Percentiles rank a stretch among this genome's conserved stretches.
Evolutionary conservation across 2,888 invertebrate species (phyloP).

Genomic region (Dasypolia templi): DNA sequence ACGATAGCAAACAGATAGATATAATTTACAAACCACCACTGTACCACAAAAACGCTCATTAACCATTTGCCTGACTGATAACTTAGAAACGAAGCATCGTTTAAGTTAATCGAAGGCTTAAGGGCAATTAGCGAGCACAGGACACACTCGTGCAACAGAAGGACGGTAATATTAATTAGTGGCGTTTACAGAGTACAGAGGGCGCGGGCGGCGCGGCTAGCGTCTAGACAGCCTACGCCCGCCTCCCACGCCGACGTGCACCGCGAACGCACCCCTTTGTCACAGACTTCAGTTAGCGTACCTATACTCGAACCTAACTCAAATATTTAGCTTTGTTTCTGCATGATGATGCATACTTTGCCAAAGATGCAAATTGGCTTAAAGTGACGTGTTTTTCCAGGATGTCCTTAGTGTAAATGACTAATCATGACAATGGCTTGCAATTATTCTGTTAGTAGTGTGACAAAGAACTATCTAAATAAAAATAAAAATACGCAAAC

Average conservation of each 20-base stretch:
- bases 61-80: conserved; percentile 38
- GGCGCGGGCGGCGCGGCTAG: conserved; percentile 69
- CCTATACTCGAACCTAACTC: conserved; percentile 42
- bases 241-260: conserved; percentile 59
- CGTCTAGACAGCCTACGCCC: conserved; percentile 80
- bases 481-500: not conserved
- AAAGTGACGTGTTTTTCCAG: conserved; percentile 5
- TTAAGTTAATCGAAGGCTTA: conserved; percentile 66
- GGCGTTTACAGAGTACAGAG: conserved; percentile 68
- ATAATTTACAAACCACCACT: not conserved
- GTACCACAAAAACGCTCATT: conserved; percentile 13
- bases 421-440: conserved; percentile 5
- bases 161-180: conserved; percentile 78
- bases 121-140: conserved; percentile 62
- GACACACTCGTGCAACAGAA: conserved; percentile 67
- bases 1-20: not conserved
- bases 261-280: conserved; percentile 67
- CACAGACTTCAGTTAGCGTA: conserved; percentile 54
- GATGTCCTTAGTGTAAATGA: conserved; percentile 4
- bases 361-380: conserved; percentile 31
- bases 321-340: conserved; percentile 42
- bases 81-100: conserved; percentile 34
- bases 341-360: conserved; percentile 23
- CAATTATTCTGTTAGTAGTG: not conserved
- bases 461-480: not conserved